Conservation (phyloP, 2,113 vertebrate species). For the Anguilla japonica region DNA sequence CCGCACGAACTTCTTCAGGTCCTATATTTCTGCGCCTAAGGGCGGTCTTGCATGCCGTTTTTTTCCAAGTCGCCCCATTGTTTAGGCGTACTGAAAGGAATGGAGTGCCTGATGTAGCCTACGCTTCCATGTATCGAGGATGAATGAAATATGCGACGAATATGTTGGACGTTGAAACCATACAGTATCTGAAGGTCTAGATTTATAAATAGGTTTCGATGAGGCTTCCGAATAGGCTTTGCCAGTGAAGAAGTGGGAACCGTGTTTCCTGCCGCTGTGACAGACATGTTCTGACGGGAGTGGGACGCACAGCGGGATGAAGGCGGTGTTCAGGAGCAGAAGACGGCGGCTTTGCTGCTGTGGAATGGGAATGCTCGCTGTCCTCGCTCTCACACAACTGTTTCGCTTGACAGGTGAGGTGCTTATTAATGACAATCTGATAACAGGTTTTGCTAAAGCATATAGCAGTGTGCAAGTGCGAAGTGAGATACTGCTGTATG, state of each 20-base stretch:
- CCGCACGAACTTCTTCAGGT: neutral
- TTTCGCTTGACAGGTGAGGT: constrained; percentile 68
- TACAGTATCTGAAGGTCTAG: neutral
- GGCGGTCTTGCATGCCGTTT: neutral
- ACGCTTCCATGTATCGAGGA: neutral
- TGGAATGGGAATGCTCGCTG: constrained; percentile 64
- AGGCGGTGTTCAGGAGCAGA: constrained; percentile 56
- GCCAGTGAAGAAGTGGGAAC: constrained; percentile 31
- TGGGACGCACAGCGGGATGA: constrained; percentile 65
- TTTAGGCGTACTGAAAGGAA: neutral
- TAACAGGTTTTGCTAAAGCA: neutral
- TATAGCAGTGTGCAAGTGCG: neutral
- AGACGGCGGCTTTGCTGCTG: constrained; percentile 71
- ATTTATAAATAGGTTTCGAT: neutral
- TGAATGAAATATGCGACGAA: neutral
- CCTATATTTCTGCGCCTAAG: neutral
- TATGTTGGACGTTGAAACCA: neutral
- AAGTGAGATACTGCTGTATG: neutral
- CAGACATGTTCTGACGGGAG: constrained; percentile 61
- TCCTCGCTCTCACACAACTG: constrained; percentile 66
- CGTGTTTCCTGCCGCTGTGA: constrained; percentile 48
- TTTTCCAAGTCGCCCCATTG: neutral
- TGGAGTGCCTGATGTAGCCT: neutral
- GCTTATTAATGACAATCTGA: neutral
- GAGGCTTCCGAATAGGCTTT: neutral